Base-by-base conservation (phyloP, 1,140 invertebrate genomes). In the Rhizoglyphus robini region DNA sequence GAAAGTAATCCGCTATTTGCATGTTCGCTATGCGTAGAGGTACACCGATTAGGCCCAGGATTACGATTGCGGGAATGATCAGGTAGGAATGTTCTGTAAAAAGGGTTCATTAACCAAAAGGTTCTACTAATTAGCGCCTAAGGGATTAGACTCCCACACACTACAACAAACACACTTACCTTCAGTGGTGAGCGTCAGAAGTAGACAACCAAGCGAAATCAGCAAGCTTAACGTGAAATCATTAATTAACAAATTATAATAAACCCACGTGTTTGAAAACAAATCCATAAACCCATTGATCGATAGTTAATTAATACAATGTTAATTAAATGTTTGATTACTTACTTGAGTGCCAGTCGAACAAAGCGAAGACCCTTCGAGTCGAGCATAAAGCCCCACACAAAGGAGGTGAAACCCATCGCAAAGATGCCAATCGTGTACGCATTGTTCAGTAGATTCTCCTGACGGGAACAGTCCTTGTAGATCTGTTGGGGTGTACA, bases 351-450 rank as follows among this genome's bases (percentile, higher is more conserved):
- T 18, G 69, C 25, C n/a, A 71, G 58, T 31, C 70, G 32, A 13
- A 69, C 68, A 18, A 46, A 68, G n/a, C 69, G 25, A 2, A 71
- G 41, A 0, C 70, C 70, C 67, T 67, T 68, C n/a, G 41, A 67
- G 23, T 71, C 70, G 2, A 71, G 69, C 20, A 71, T 30, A 65
- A 71, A 71, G 3, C 70, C 70, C 69, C 69, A 71, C 3, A 68
- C 41, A 51, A 71, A 70, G 11, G 70, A 70, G 0, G 70, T 69
- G 31, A 70, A 71, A 3, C 70, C 70, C 60, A 69, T 69, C 25
- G 67, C 67, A 57, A 71, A 71, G 18, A 61, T 68, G 3, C 70
- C 70, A 29, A 71, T 68, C 20, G 70, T 71, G 46, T 67, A 71
- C 0, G 70, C 70, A 23, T 69, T 20, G 31, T 71, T 71, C 15